These are phyloP conservation scores for Orius insidiosus DNA, from an alignment of 1,140 invertebrate genomes.

Conservation along the genomic window DNA sequence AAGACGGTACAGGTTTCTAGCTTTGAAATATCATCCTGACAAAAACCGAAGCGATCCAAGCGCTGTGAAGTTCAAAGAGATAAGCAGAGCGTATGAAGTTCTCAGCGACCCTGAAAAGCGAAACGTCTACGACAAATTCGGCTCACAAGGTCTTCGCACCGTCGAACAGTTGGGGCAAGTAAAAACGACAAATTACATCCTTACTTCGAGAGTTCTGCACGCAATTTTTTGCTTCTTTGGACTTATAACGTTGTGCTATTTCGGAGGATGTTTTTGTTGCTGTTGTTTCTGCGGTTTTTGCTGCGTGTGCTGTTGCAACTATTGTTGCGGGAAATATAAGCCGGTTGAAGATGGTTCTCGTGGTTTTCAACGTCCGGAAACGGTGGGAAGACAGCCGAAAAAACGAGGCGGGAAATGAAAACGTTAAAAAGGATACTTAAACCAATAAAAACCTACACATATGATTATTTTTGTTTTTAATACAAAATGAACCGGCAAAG, in stretches of 20 bases:
- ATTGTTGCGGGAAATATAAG: background rate
- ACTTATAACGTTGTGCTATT: too few relatives aligned
- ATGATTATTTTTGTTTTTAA: too few relatives aligned
- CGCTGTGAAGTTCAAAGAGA: background rate
- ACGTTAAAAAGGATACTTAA: too few relatives aligned
- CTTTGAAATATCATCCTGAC: slow-evolving; percentile 95
- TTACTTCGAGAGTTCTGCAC: too few relatives aligned
- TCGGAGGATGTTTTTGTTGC: too few relatives aligned
- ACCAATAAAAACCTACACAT: too few relatives aligned
- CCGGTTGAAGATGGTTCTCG: background rate
- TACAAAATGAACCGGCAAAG: background rate
- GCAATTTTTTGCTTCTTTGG: too few relatives aligned
- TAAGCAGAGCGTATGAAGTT: background rate
- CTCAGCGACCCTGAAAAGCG: background rate
- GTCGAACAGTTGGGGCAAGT: background rate
- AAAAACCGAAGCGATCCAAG: slow-evolving; percentile 54
- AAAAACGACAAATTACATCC: too few relatives aligned
- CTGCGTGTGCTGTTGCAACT: too few relatives aligned
- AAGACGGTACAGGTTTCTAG: slow-evolving; percentile 81
- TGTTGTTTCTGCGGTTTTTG: too few relatives aligned
- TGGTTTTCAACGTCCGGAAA: background rate
- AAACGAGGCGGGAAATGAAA: too few relatives aligned
- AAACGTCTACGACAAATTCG: background rate
- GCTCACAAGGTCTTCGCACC: background rate
- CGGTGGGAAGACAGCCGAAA: too few relatives aligned